phyloP scores from a whole-genome alignment of 2,113 vertebrate genomes.

The Hiodon alosoides region DNA sequence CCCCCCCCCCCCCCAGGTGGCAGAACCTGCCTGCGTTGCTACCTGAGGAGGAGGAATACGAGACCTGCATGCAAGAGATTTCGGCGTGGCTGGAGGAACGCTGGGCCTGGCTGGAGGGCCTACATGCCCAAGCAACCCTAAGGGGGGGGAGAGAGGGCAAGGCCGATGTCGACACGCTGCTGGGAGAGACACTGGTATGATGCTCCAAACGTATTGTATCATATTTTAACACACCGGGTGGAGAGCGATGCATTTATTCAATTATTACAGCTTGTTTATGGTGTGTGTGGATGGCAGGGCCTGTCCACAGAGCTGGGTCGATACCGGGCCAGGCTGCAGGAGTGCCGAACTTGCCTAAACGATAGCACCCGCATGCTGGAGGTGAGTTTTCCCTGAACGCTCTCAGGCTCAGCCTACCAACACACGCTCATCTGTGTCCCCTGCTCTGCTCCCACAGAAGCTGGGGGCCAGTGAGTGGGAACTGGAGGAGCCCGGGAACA shows the following conservation, averaged over 20 bases:
- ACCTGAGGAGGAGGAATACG: slow-evolving; percentile 50
- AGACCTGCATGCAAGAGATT: slow-evolving; percentile 40
- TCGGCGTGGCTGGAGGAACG: slow-evolving; percentile 41
- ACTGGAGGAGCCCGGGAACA: slow-evolving; percentile 27
- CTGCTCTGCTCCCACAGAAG: slow-evolving; percentile 39
- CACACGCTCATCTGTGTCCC: neutral
- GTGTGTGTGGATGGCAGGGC: slow-evolving; percentile 16
- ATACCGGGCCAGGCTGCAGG: slow-evolving; percentile 42
- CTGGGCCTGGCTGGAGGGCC: slow-evolving; percentile 58
- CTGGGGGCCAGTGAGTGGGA: slow-evolving; percentile 47
- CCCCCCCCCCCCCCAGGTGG: slow-evolving; percentile 39
- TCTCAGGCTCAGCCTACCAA: neutral
- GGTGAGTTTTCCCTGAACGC: slow-evolving; percentile 38
- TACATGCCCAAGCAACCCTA: slow-evolving; percentile 59
- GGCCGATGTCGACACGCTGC: slow-evolving; percentile 38
- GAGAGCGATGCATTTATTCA: too few species aligned
- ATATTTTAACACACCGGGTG: too few species aligned
- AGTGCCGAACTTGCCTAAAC: slow-evolving; percentile 47
- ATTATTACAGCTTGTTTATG: too few species aligned
- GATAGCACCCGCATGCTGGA: slow-evolving; percentile 51
- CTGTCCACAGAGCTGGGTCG: slow-evolving; percentile 43
- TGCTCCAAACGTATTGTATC: neutral
- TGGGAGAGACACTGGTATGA: slow-evolving; percentile 34
- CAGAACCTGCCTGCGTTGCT: slow-evolving; percentile 42
- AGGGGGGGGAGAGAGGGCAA: slow-evolving; percentile 18